These are phyloP conservation scores for Chrysotoxum bicinctum DNA, from an alignment of 2,888 invertebrate genomes.

Conservation along the genomic window DNA sequence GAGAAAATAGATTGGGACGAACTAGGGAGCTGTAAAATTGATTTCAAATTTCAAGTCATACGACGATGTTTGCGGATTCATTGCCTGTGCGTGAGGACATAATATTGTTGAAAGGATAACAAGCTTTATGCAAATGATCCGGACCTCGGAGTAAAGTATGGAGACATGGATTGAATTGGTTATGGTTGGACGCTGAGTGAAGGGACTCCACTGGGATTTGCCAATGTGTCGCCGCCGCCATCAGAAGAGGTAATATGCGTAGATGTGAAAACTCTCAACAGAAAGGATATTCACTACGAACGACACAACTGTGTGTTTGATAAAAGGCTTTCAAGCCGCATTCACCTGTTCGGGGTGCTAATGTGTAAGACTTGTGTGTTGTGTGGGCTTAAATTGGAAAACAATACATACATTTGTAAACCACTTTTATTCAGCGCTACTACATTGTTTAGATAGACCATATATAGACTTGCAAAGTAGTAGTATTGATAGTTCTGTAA, in stretches of 20 bases:
- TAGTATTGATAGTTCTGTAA: not conserved
- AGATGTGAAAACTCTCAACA: conserved; percentile 29
- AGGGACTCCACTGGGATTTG: conserved; percentile 5
- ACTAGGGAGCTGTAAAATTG: conserved; percentile 24
- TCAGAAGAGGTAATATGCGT: not conserved
- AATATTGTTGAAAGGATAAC: conserved; percentile 18
- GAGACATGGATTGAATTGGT: not conserved
- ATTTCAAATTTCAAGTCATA: conserved; percentile 22
- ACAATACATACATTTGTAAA: not conserved
- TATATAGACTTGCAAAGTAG: not conserved
- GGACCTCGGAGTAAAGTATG: not conserved
- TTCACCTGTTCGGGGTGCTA: conserved; percentile 1
- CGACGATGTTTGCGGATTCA: conserved; percentile 22
- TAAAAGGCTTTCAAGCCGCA: not conserved
- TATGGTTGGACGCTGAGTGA: not conserved
- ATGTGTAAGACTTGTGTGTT: conserved; percentile 22
- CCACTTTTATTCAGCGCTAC: not conserved
- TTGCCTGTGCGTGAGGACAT: conserved; percentile 15
- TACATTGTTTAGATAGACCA: not conserved
- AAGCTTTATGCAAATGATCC: conserved; percentile 42
- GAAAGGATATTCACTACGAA: conserved; percentile 20
- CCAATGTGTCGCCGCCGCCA: not conserved
- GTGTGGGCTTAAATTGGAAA: not conserved
- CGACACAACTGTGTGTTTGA: not conserved
- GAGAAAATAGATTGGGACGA: not conserved